A percentile compares a stretch with the other conserved stretches of the same genome.
phyloP scores from a whole-genome alignment of 2,113 vertebrate genomes.

The Nymphicus hollandicus region DNA sequence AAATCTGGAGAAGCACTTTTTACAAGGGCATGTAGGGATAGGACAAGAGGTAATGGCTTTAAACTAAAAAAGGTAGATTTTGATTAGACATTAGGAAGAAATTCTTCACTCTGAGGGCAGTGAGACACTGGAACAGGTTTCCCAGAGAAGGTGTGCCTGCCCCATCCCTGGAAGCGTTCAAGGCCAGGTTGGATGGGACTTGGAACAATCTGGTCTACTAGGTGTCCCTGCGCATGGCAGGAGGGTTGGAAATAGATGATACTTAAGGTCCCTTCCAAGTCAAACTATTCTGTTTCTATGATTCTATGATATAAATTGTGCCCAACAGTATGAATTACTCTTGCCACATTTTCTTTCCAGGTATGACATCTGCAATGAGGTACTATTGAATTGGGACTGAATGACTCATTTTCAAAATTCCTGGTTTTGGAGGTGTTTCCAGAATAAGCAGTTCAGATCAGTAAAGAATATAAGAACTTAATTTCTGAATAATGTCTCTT shows the following conservation, averaged over 20 bases:
- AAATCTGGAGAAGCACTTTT: background rate
- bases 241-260: background rate
- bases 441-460: background rate
- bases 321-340: background rate
- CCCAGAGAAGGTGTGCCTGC: background rate
- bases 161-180: background rate
- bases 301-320: background rate
- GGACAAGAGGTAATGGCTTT: background rate
- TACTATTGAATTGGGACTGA: background rate
- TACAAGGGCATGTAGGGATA: background rate
- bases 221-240: background rate
- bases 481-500: background rate
- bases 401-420: background rate
- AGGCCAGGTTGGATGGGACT: background rate
- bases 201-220: background rate
- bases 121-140: background rate
- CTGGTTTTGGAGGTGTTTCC: background rate
- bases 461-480: background rate
- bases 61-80: background rate
- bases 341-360: background rate
- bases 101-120: background rate
- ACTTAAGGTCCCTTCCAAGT: background rate
- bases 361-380: background rate
- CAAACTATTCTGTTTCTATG: background rate
- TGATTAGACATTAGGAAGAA: background rate